These are phyloP conservation scores for Oncorhynchus kisutch DNA, from an alignment of 2,113 vertebrate species.

Conservation along the genomic window DNA sequence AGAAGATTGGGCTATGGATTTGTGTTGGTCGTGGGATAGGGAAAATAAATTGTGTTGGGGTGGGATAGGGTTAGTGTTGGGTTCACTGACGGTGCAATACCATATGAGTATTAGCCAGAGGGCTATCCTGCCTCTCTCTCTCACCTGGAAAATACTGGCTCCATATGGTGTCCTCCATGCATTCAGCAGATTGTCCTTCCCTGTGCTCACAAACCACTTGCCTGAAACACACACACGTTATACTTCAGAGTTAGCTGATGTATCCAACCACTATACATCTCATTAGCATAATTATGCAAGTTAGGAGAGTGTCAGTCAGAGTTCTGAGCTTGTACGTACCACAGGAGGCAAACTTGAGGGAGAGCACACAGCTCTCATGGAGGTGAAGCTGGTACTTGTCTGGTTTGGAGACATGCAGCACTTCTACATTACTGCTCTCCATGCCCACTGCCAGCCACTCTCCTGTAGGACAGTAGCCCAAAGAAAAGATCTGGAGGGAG, in stretches of 20 bases:
- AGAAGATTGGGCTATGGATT: too few relatives aligned
- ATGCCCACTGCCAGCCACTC: constrained; percentile 83
- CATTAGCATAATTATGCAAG: background rate
- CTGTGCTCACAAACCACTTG: constrained; percentile 88
- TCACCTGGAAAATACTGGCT: constrained; percentile 83
- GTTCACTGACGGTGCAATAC: too few relatives aligned
- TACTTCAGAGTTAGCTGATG: background rate
- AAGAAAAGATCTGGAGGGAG: constrained; percentile 68
- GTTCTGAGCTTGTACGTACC: constrained; percentile 52
- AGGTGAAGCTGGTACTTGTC: constrained; percentile 76
- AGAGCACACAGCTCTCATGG: constrained; percentile 73
- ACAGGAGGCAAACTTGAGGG: constrained; percentile 79
- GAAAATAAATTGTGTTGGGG: too few relatives aligned
- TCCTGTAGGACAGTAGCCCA: constrained; percentile 76
- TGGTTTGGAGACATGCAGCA: constrained; percentile 72
- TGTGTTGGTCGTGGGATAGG: too few relatives aligned
- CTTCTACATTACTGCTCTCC: constrained; percentile 83
- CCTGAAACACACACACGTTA: constrained; percentile 64
- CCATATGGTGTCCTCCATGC: constrained; percentile 79
- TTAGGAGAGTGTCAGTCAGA: background rate
- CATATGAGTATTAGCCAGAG: too few relatives aligned
- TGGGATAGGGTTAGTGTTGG: too few relatives aligned
- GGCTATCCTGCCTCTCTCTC: too few relatives aligned
- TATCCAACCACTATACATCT: background rate
- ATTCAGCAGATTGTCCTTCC: constrained; percentile 81